Base-by-base conservation (phyloP, 2,888 invertebrate genomes). In the Tachystola acroxantha region DNA sequence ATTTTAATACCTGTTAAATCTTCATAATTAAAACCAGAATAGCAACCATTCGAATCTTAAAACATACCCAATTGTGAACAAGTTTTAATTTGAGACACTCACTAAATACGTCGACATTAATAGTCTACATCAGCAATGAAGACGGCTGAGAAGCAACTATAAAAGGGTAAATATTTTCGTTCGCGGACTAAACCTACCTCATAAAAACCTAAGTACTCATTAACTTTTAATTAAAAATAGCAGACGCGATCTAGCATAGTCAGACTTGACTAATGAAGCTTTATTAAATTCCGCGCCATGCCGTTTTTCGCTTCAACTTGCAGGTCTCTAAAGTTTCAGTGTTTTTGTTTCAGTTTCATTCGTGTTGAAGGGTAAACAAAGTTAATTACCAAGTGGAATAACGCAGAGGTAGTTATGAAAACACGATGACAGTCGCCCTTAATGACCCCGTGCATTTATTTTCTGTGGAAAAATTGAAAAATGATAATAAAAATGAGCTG, bases 401-500 rank as follows among this genome's bases (percentile, higher is more conserved):
- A n/a, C 5, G 12, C 6, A 16, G 16, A 16, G 16, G 16, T 6
- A 16, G 11, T 7, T 12, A n/a, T 13, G 1, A 3, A 6, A 25
- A 4, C 16, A 19, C 19, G 27, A 19, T 27, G 34, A 27, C 27
- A 7, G 27, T 16, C 12, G 10, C 10, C 2, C 10, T 16, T 7
- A 27, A 11, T 3, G 27, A 19, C 5, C 3, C 10, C 0, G 11
- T 10, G 11, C 19, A 19, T 19, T 19, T 12, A 2, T 16, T 19
- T 7, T 6, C 38, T 13, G 36, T 58, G 20, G 45, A 56, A 1
- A 57, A 45, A 30, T 61, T 60, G 42, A 48, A 53, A 40, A 56
- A 41, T 20, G 58, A 61, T 20, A 60, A 61, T 31, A 57, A 60
- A 40, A 57, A 36, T 22, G 57, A 60, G 41, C 63, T 58, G 60